Conservation (phyloP, 2,888 invertebrate genomes). For the Leptothorax acervorum region DNA sequence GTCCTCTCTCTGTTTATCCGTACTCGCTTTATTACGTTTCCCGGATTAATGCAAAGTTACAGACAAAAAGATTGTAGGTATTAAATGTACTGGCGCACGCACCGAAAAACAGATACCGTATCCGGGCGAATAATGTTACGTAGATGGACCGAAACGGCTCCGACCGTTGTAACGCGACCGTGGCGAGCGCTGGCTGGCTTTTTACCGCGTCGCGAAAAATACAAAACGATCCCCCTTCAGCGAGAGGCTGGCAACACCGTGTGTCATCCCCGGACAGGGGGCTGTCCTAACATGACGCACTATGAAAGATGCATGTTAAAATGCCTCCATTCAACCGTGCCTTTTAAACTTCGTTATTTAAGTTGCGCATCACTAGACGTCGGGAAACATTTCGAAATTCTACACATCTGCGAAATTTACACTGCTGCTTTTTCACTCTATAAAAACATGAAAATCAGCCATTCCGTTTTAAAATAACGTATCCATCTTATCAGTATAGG, state of each 20-base stretch:
- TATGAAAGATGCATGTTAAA: constrained; percentile 35
- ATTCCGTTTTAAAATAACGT: not conserved
- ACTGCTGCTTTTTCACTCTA: not conserved
- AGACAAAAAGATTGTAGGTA: constrained; percentile 54
- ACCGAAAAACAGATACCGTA: constrained; percentile 38
- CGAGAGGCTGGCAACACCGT: constrained; percentile 20
- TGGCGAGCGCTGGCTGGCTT: not conserved
- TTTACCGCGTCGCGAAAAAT: constrained; percentile 44
- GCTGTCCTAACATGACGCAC: constrained; percentile 40
- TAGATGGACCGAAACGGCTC: constrained; percentile 5
- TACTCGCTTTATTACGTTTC: constrained; percentile 56
- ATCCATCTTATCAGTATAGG: not conserved
- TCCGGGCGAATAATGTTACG: constrained; percentile 45
- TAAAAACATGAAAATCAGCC: not conserved
- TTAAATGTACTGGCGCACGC: constrained; percentile 42
- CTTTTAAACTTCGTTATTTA: constrained; percentile 19
- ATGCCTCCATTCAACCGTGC: constrained; percentile 13
- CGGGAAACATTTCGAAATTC: not conserved
- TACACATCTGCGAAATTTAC: not conserved
- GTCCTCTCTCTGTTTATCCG: constrained; percentile 48
- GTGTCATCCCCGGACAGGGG: constrained; percentile 36
- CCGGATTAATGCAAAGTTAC: constrained; percentile 56
- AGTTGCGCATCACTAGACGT: not conserved
- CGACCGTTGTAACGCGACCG: not conserved
- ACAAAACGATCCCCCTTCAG: constrained; percentile 27